Percentiles rank a stretch among this genome's conserved stretches.
phyloP scores from a whole-genome alignment of 1,140 invertebrate genomes.

The Drosophila micromelanica region DNA sequence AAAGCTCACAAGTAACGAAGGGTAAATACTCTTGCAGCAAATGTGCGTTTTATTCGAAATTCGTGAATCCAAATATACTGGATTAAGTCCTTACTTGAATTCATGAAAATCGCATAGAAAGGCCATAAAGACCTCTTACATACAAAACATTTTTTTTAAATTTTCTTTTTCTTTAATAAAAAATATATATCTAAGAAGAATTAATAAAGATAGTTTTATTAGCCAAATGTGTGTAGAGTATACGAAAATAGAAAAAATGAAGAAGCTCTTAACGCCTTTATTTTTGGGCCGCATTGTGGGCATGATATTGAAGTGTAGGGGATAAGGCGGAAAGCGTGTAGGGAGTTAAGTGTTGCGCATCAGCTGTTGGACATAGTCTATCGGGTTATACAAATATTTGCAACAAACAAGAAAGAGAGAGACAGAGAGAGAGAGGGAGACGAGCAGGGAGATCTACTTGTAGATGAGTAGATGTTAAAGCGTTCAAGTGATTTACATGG shows the following conservation, averaged over 20 bases:
- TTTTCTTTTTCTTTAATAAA: no score
- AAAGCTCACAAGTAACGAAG: neutral
- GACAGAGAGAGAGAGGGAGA: neutral
- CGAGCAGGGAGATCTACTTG: neutral
- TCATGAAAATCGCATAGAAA: no score
- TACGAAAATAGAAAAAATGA: slow-evolving; percentile 11
- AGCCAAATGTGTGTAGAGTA: slow-evolving; percentile 3
- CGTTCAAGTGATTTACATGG: slow-evolving; percentile 37
- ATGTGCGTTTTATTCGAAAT: no score
- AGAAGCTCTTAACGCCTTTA: slow-evolving; percentile 45
- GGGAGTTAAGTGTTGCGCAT: slow-evolving; percentile 14
- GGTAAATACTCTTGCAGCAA: slow-evolving; percentile 6
- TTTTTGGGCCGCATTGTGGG: slow-evolving; percentile 4
- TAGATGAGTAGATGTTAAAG: neutral
- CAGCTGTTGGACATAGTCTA: slow-evolving; percentile 52
- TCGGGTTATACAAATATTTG: slow-evolving; percentile 47
- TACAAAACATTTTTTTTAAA: no score
- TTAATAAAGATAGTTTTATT: no score
- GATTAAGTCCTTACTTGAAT: no score
- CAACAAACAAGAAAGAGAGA: slow-evolving; percentile 15
- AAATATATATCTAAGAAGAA: no score
- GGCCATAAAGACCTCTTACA: no score
- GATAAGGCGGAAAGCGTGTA: no score
- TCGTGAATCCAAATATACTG: no score
- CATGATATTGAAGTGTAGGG: neutral